A percentile compares a stretch with the other conserved stretches of the same genome.
These are phyloP conservation scores for Epinephelus lanceolatus DNA, from an alignment of 2,113 vertebrate species.

Conservation along the genomic window DNA sequence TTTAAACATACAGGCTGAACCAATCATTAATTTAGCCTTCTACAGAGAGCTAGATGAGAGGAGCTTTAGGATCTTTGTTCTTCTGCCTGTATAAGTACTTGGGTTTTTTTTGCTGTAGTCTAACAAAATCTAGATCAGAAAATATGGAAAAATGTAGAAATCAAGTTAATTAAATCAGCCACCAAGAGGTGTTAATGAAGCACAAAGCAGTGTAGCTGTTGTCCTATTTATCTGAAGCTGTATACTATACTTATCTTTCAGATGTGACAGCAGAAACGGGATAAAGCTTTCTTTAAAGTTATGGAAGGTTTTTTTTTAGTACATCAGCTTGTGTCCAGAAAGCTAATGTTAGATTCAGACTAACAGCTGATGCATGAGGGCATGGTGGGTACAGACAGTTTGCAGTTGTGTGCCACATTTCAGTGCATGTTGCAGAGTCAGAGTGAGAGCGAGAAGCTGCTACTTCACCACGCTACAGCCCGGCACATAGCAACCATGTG, in stretches of 20 bases:
- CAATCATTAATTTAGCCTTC: background rate
- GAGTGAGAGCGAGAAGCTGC: constrained; percentile 29
- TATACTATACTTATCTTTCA: background rate
- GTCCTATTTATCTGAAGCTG: background rate
- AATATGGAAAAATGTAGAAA: constrained; percentile 12
- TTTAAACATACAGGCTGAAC: background rate
- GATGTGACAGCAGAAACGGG: background rate
- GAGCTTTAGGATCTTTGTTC: background rate
- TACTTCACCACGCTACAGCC: constrained; percentile 6
- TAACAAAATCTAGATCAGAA: background rate
- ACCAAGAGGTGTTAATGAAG: background rate
- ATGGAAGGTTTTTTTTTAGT: background rate
- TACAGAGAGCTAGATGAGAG: background rate
- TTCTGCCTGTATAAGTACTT: background rate
- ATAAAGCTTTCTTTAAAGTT: background rate
- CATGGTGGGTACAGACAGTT: constrained; percentile 33
- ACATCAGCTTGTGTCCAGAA: background rate
- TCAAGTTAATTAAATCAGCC: background rate
- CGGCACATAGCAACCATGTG: constrained; percentile 66
- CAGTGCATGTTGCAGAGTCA: constrained; percentile 56
- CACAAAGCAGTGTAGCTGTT: background rate
- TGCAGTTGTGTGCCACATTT: constrained; percentile 68
- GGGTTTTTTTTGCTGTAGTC: background rate
- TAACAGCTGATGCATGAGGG: constrained; percentile 4
- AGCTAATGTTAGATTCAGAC: constrained; percentile 6